phyloP scores from a whole-genome alignment of 2,797 vertebrate genomes.

The Mus caroli region DNA sequence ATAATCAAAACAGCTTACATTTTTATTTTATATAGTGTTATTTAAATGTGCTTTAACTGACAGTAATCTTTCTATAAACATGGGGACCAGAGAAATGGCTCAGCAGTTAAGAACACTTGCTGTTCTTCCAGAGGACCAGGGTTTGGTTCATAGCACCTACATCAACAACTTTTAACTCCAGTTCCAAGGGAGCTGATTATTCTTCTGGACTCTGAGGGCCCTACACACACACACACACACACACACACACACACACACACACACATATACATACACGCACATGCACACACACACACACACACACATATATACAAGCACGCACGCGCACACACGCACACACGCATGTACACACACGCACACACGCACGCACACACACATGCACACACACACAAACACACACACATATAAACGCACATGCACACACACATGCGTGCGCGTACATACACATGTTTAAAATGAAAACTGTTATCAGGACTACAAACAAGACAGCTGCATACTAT shows the following conservation, averaged over 20 bases:
- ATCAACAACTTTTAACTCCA: background rate
- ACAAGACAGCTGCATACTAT: background rate
- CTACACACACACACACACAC: background rate
- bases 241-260: background rate
- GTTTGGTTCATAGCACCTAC: background rate
- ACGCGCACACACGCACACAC: no score
- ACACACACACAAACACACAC: no score
- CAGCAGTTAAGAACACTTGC: background rate
- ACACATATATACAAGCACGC: no score
- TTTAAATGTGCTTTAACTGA: background rate
- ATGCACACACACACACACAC: no score
- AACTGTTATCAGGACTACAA: background rate
- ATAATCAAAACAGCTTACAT: conserved; percentile 24
- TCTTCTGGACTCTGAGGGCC: background rate
- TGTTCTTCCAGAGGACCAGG: background rate
- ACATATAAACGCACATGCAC: background rate
- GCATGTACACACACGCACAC: background rate
- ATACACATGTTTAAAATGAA: background rate
- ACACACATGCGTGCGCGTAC: no score
- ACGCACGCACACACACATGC: no score
- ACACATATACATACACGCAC: background rate
- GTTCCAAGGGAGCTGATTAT: background rate
- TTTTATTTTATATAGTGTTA: conserved; percentile 3
- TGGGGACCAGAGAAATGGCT: background rate
- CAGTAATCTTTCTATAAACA: conserved; percentile 1